Evolutionary conservation across 2,888 invertebrate genomes (phyloP).

Genomic region (Polydrusus pterygomalis): DNA sequence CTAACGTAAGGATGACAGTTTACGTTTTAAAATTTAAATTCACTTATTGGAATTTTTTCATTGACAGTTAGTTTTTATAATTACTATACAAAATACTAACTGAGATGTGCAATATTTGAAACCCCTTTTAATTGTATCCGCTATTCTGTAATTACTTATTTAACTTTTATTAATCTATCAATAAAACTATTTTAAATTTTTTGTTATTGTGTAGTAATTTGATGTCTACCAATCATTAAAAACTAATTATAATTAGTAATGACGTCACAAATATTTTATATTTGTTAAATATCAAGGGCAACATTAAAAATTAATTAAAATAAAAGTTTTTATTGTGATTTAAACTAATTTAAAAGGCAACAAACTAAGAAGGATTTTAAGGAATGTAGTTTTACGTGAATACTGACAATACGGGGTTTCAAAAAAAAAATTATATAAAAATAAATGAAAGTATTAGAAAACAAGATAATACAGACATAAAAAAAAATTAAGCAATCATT

Average conservation of each 20-base stretch:
- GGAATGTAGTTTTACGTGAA: too few relatives aligned
- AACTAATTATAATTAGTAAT: not conserved
- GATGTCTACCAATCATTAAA: not conserved
- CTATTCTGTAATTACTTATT: not conserved
- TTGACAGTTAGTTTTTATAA: too few relatives aligned
- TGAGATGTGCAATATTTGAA: too few relatives aligned
- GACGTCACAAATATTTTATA: conserved; percentile 3
- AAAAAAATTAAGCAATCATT: too few relatives aligned
- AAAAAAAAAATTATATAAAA: not conserved
- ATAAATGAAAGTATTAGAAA: too few relatives aligned
- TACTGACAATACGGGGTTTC: too few relatives aligned
- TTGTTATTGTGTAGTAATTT: not conserved
- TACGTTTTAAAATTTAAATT: not conserved
- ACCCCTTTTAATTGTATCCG: too few relatives aligned
- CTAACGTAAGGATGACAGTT: not conserved
- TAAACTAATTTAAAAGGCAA: too few relatives aligned
- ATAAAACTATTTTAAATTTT: not conserved
- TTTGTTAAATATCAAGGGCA: conserved; percentile 4
- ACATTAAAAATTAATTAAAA: not conserved
- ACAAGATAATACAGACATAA: too few relatives aligned
- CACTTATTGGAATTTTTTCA: too few relatives aligned
- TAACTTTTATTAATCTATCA: not conserved
- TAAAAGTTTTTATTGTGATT: not conserved
- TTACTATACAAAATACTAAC: too few relatives aligned
- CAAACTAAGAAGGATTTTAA: too few relatives aligned